These are phyloP conservation scores for Microplitis mediator DNA, from an alignment of 1,140 invertebrate genomes.

Conservation along the genomic window DNA sequence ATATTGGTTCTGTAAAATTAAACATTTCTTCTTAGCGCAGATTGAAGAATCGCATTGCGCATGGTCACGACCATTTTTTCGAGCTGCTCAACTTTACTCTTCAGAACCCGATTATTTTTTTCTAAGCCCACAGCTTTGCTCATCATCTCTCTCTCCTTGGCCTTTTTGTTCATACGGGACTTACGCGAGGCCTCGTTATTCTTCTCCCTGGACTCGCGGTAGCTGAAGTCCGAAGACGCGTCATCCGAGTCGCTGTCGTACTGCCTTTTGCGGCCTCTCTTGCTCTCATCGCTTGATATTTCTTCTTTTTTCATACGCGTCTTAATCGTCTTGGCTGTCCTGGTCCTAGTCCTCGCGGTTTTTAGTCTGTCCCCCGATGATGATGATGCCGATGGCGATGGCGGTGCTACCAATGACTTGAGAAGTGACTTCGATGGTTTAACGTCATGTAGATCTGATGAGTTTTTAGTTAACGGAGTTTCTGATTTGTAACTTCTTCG, in stretches of 20 bases:
- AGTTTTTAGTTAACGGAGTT: no score
- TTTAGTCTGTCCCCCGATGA: no score
- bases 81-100: conserved; percentile 60
- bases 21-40: conserved; percentile 49
- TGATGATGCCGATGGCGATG: no score
- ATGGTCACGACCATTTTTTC: conserved; percentile 61
- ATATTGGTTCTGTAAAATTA: conserved; percentile 24
- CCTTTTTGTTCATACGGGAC: conserved; percentile 74
- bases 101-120: conserved; percentile 57
- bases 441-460: no score
- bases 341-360: no score
- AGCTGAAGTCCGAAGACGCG: conserved; percentile 52
- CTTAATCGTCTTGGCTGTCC: not conserved
- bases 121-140: conserved; percentile 51
- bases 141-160: conserved; percentile 65
- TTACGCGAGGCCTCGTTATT: conserved; percentile 79
- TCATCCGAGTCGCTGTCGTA: conserved; percentile 48
- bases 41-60: conserved; percentile 55
- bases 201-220: conserved; percentile 72
- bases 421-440: no score
- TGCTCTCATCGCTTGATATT: not conserved
- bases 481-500: not conserved
- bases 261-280: conserved; percentile 30
- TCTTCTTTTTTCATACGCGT: conserved; percentile 6
- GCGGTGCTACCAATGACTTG: no score